phyloP scores from a whole-genome alignment of 2,797 vertebrate species.

The Paedocypris micromegethes region DNA sequence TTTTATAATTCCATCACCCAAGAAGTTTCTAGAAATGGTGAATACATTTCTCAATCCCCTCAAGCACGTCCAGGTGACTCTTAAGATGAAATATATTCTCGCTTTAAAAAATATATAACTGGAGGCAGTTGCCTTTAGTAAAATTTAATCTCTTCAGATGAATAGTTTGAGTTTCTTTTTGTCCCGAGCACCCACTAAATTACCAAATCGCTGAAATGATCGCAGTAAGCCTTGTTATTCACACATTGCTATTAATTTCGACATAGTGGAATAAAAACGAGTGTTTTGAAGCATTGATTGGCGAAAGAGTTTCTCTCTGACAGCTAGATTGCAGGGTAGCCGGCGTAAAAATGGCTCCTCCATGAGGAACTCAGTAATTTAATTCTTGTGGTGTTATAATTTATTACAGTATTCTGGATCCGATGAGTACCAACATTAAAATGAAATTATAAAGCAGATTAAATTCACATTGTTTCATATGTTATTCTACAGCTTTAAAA shows the following conservation, averaged over 20 bases:
- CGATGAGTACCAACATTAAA: conserved; percentile 98
- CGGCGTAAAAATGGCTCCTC: conserved; percentile 79
- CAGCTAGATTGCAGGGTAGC: conserved; percentile 98
- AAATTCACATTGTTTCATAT: conserved; percentile 78
- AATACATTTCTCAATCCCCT: conserved; percentile 14
- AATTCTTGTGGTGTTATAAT: conserved; percentile 98
- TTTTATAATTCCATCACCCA: no score
- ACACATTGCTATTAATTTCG: conserved; percentile 95
- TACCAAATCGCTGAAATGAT: conserved; percentile 95
- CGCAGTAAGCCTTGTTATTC: conserved; percentile 87
- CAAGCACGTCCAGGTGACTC: conserved; percentile 46
- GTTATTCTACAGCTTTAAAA: conserved; percentile 42
- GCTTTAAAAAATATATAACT: conserved; percentile 34
- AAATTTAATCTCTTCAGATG: conserved; percentile 67
- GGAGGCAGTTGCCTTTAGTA: conserved; percentile 62
- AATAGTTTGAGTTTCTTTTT: conserved; percentile 83
- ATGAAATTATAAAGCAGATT: conserved; percentile 94
- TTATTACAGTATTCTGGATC: conserved; percentile 94
- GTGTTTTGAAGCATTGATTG: conserved; percentile 96
- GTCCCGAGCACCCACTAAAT: conserved; percentile 92
- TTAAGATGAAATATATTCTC: conserved; percentile 67
- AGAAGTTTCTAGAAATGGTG: no score
- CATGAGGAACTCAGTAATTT: conserved; percentile 96
- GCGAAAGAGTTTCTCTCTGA: conserved; percentile 92
- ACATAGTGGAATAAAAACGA: conserved; percentile 98